Percentiles rank a stretch among this genome's conserved stretches.
These are phyloP conservation scores for Tyto alba DNA, from an alignment of 2,113 vertebrate genomes.

Conservation along the genomic window DNA sequence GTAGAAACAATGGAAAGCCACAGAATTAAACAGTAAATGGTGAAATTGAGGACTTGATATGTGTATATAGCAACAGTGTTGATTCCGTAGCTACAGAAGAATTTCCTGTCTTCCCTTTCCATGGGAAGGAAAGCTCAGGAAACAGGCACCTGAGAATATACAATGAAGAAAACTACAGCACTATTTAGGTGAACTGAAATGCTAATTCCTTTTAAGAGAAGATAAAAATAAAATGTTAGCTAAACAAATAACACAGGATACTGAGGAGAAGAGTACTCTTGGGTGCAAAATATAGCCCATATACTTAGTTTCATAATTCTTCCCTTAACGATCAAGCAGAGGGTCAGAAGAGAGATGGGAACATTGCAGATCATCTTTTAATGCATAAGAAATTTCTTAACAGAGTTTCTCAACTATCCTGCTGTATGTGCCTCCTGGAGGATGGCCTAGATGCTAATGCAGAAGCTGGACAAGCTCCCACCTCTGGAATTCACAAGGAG, in stretches of 20 bases:
- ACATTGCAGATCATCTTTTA: not conserved
- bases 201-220: not conserved
- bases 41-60: not conserved
- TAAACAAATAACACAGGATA: not conserved
- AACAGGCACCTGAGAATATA: not conserved
- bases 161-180: not conserved
- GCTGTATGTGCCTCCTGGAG: not conserved
- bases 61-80: not conserved
- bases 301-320: not conserved
- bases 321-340: not conserved
- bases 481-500: not conserved
- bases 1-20: not conserved
- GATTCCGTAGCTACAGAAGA: not conserved
- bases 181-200: not conserved
- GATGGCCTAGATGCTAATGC: not conserved
- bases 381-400: not conserved
- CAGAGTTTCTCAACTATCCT: not conserved
- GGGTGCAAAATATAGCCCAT: not conserved
- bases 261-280: not conserved
- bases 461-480: not conserved
- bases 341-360: not conserved
- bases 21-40: not conserved
- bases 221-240: not conserved
- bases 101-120: not conserved
- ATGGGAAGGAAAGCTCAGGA: not conserved